A percentile compares a stretch with the other conserved stretches of the same genome.
These are phyloP conservation scores for Petroica traversi DNA, from an alignment of 2,113 vertebrate species.

Conservation along the genomic window DNA sequence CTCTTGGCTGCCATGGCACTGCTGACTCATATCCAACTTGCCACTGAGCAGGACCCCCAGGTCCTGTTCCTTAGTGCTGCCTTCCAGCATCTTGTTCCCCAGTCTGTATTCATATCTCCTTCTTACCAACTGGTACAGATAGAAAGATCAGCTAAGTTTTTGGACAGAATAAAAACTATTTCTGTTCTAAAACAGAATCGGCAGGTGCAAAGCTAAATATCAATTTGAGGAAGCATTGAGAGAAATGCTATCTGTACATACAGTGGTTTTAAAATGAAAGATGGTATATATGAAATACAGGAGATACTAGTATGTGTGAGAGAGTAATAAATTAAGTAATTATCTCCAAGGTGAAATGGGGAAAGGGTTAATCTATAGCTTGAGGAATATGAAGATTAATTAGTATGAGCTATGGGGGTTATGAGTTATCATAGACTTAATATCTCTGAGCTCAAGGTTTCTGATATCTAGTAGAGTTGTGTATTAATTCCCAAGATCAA, in stretches of 20 bases:
- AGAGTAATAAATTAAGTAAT: not conserved
- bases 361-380: not conserved
- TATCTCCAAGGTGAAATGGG: not conserved
- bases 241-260: not conserved
- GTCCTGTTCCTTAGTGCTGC: not conserved
- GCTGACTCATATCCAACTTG: rapidly evolving
- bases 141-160: not conserved
- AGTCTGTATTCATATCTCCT: not conserved
- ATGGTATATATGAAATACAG: not conserved
- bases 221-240: not conserved
- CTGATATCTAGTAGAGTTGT: not conserved
- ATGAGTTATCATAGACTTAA: not conserved
- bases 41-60: rapidly evolving
- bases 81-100: not conserved
- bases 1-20: not conserved
- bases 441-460: not conserved
- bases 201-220: not conserved
- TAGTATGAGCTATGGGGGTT: not conserved
- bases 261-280: not conserved
- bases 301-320: not conserved
- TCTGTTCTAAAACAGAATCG: not conserved
- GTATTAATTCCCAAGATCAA: not conserved
- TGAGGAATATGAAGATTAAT: not conserved
- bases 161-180: not conserved
- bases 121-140: not conserved